Conservation (phyloP, 2,888 invertebrate genomes). For the Drosophila suboccidentalis region DNA sequence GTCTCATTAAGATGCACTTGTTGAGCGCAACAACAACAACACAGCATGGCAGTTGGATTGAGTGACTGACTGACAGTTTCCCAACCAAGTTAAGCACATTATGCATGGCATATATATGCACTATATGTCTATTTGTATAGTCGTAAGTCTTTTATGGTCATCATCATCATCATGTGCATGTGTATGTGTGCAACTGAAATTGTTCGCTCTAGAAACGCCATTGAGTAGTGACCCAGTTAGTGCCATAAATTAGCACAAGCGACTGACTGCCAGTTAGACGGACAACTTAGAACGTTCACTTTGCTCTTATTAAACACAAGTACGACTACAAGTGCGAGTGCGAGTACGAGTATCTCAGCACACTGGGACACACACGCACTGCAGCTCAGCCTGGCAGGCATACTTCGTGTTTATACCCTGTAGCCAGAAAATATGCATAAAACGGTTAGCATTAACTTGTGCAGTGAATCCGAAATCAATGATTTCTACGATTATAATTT, state of each 20-base stretch:
- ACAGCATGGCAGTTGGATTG: slow-evolving; percentile 30
- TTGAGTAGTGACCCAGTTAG: slow-evolving; percentile 68
- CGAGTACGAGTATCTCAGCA: slow-evolving; percentile 41
- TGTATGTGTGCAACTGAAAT: slow-evolving; percentile 42
- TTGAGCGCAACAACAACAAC: slow-evolving; percentile 36
- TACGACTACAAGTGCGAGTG: slow-evolving; percentile 35
- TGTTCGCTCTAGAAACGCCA: slow-evolving; percentile 71
- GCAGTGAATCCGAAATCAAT: not conserved
- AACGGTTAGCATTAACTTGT: not conserved
- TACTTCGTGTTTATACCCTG: slow-evolving; percentile 33
- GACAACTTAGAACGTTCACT: slow-evolving; percentile 45
- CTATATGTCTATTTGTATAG: slow-evolving; percentile 26
- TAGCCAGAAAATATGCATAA: not conserved
- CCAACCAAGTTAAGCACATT: slow-evolving; percentile 67
- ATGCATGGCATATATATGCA: slow-evolving; percentile 51
- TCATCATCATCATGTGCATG: slow-evolving; percentile 29
- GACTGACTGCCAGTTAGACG: slow-evolving; percentile 39
- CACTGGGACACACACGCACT: slow-evolving; percentile 37
- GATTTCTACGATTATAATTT: too few species aligned
- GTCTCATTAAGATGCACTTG: slow-evolving; percentile 60
- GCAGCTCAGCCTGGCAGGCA: slow-evolving; percentile 18
- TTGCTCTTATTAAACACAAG: slow-evolving; percentile 61
- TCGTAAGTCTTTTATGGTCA: slow-evolving; percentile 73
- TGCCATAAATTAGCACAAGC: slow-evolving; percentile 73
- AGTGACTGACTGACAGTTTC: slow-evolving; percentile 45